Evolutionary conservation across 2,797 vertebrate genomes (phyloP).

Genomic region (Lagorchestes hirsutus): DNA sequence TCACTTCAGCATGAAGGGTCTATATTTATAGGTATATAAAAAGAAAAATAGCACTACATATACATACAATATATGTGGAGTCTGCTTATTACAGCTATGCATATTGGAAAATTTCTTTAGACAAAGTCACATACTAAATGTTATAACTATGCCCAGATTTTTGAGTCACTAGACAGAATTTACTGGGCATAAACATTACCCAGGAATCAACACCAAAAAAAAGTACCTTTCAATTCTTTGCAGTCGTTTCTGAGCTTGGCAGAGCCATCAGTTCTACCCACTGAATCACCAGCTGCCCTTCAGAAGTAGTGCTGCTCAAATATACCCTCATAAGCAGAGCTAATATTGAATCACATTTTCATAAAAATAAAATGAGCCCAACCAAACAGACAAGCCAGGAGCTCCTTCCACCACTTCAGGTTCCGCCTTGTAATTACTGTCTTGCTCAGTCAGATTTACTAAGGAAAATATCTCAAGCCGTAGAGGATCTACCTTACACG

Average conservation of each 20-base stretch:
- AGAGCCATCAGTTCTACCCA: slow-evolving; percentile 45
- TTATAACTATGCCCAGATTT: neutral
- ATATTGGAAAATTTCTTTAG: neutral
- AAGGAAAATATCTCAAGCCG: neutral
- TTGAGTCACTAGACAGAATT: neutral
- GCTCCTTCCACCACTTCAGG: slow-evolving; percentile 52
- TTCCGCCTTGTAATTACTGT: slow-evolving; percentile 37
- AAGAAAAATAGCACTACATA: neutral
- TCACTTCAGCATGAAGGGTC: neutral
- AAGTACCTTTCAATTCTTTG: slow-evolving; percentile 7
- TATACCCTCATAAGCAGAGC: slow-evolving; percentile 65
- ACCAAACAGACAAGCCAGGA: slow-evolving; percentile 62
- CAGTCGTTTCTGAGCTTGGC: slow-evolving; percentile 31
- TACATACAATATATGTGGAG: neutral
- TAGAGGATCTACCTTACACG: neutral
- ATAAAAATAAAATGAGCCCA: slow-evolving; percentile 73
- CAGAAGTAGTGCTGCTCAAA: slow-evolving; percentile 66
- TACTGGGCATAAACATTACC: slow-evolving; percentile 8
- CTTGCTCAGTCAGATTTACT: neutral
- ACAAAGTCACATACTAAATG: neutral
- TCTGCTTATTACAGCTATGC: neutral
- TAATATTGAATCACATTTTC: slow-evolving; percentile 67
- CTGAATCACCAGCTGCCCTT: slow-evolving; percentile 73
- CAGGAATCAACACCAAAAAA: slow-evolving; percentile 16
- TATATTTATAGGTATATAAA: neutral